phyloP scores from a whole-genome alignment of 2,797 vertebrate genomes.

The Darevskia nairensis region DNA sequence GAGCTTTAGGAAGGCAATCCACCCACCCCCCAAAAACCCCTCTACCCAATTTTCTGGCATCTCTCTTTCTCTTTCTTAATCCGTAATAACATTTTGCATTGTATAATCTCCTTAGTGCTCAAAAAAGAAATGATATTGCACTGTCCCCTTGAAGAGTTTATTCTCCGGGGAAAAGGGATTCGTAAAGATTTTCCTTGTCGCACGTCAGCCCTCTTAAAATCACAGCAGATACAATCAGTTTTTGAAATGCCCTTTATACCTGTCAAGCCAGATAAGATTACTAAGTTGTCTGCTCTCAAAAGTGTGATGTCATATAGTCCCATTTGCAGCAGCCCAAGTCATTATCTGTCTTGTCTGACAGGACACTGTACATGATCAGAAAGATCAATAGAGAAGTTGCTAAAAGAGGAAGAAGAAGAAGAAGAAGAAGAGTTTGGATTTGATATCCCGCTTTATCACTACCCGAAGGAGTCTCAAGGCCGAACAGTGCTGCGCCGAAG shows the following conservation, averaged over 20 bases:
- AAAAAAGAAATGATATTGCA: slow-evolving; percentile 27
- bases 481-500: background rate
- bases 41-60: background rate
- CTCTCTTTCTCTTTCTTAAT: background rate
- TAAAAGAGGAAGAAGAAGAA: slow-evolving; percentile 24
- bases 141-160: slow-evolving; percentile 59
- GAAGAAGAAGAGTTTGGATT: no score
- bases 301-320: slow-evolving; percentile 75
- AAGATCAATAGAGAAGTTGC: slow-evolving; percentile 58
- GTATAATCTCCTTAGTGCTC: slow-evolving; percentile 20
- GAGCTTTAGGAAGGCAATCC: background rate
- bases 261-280: slow-evolving; percentile 75
- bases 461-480: no score
- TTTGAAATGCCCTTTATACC: slow-evolving; percentile 77
- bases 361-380: slow-evolving; percentile 60
- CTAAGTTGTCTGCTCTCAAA: slow-evolving; percentile 70
- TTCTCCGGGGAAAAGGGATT: slow-evolving; percentile 48
- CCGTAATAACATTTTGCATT: slow-evolving; percentile 51
- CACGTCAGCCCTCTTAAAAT: slow-evolving; percentile 72
- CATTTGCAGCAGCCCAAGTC: slow-evolving; percentile 69
- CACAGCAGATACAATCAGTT: slow-evolving; percentile 68
- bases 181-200: slow-evolving; percentile 65
- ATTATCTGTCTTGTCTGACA: slow-evolving; percentile 74
- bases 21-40: background rate
- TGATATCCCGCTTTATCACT: no score